Percentiles rank a stretch among this genome's conserved stretches.
Conservation (phyloP, 2,888 invertebrate species). For the Rotaria macrura region DNA sequence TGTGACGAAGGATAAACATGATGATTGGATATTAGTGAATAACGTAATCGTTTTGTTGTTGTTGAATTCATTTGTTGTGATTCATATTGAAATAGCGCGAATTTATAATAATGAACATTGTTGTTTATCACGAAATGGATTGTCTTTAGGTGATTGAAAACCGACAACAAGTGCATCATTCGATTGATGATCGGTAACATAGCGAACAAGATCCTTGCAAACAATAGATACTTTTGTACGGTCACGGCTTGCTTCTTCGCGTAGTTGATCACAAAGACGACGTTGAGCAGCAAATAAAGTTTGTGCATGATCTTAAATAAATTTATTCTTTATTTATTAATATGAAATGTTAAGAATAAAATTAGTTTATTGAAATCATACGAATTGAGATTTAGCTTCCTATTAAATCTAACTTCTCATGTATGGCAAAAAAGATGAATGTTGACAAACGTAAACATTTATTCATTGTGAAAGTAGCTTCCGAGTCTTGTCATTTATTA, state of each 20-base stretch:
- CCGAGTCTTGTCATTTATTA: background rate
- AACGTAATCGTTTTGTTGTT: background rate
- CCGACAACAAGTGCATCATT: background rate
- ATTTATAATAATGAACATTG: background rate
- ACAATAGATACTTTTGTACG: conserved; percentile 1
- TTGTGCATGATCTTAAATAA: background rate
- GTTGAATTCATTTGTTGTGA: background rate
- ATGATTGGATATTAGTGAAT: background rate
- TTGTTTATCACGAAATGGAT: conserved; percentile 11
- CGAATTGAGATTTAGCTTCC: too few relatives aligned
- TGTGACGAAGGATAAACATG: background rate
- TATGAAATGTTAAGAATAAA: too few relatives aligned
- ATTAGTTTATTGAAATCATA: too few relatives aligned
- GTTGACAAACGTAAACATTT: too few relatives aligned
- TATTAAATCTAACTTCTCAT: too few relatives aligned
- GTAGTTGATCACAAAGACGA: background rate
- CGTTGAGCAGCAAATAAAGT: background rate
- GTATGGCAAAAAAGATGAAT: too few relatives aligned
- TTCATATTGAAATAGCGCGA: background rate
- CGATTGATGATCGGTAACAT: background rate
- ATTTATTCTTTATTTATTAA: too few relatives aligned
- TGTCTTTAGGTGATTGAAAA: background rate
- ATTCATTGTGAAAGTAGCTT: too few relatives aligned
- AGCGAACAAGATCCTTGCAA: conserved; percentile 12
- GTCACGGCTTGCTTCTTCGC: background rate